Percentiles rank a stretch among this genome's conserved stretches.
Conservation (phyloP, 2,797 vertebrate species). For the Sebastes goodei region DNA sequence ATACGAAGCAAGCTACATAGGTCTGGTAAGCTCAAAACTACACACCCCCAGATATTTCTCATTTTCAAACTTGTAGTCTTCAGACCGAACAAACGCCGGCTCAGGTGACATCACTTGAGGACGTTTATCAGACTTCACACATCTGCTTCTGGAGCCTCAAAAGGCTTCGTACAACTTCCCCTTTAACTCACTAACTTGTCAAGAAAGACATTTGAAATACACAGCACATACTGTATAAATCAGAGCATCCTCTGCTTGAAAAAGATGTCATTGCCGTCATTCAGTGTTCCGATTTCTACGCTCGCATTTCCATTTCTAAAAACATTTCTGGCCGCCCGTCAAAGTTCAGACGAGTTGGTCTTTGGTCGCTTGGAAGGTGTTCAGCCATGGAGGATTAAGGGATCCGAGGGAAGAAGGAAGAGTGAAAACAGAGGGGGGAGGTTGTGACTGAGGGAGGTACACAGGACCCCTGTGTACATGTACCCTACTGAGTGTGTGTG, state of each 20-base stretch:
- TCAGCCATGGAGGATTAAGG: slow-evolving; percentile 69
- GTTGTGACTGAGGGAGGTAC: slow-evolving; percentile 47
- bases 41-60: neutral
- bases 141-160: neutral
- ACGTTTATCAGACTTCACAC: neutral
- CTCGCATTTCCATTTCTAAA: slow-evolving; percentile 46
- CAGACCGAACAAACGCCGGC: neutral
- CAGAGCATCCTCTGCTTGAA: neutral
- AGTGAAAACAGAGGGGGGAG: slow-evolving; percentile 1
- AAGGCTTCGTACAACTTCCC: neutral
- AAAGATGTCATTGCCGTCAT: slow-evolving; percentile 8
- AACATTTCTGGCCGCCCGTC: slow-evolving; percentile 48
- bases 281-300: slow-evolving; percentile 24
- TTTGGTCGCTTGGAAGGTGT: slow-evolving; percentile 45
- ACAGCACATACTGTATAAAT: neutral
- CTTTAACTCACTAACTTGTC: neutral
- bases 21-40: neutral
- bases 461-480: slow-evolving; percentile 51
- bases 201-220: neutral
- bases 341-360: slow-evolving; percentile 59
- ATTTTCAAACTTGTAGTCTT: neutral
- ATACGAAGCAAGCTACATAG: neutral
- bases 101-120: neutral
- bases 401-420: slow-evolving; percentile 35
- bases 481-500: slow-evolving; percentile 11